Conservation (phyloP, 2,113 vertebrate species). For the Cisticola juncidis region DNA sequence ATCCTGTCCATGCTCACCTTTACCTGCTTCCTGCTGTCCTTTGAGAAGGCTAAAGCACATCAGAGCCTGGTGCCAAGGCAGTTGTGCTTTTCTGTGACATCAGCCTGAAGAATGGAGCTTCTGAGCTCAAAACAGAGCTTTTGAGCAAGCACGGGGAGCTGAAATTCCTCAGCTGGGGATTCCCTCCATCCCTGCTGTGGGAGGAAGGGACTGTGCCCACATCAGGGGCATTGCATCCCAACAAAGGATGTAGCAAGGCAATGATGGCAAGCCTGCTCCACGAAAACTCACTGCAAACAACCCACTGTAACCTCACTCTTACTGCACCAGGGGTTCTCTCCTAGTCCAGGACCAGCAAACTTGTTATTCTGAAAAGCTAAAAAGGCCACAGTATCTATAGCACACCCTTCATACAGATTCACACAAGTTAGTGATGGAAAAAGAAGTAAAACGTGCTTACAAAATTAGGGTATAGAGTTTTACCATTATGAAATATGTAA, state of each 20-base stretch:
- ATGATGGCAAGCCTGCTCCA: fast-evolving
- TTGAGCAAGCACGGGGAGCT: neutral
- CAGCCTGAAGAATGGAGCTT: neutral
- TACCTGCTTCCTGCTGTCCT: neutral
- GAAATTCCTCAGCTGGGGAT: neutral
- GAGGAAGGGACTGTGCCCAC: no score
- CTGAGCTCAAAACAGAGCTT: no score
- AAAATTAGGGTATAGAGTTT: neutral
- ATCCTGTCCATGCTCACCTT: neutral
- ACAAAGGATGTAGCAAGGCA: no score
- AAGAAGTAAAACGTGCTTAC: neutral
- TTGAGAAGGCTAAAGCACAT: neutral
- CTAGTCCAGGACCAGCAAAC: neutral
- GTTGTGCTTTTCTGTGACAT: neutral
- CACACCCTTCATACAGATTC: neutral
- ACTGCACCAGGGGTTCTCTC: neutral
- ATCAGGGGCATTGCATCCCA: no score
- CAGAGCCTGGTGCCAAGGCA: neutral
- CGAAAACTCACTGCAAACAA: neutral
- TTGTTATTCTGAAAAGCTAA: neutral
- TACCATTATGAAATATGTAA: neutral
- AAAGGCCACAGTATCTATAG: neutral
- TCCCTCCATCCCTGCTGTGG: no score
- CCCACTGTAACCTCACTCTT: neutral
- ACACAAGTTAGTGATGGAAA: fast-evolving